phyloP scores from a whole-genome alignment of 2,888 invertebrate genomes.

The Lysandra bellargus region DNA sequence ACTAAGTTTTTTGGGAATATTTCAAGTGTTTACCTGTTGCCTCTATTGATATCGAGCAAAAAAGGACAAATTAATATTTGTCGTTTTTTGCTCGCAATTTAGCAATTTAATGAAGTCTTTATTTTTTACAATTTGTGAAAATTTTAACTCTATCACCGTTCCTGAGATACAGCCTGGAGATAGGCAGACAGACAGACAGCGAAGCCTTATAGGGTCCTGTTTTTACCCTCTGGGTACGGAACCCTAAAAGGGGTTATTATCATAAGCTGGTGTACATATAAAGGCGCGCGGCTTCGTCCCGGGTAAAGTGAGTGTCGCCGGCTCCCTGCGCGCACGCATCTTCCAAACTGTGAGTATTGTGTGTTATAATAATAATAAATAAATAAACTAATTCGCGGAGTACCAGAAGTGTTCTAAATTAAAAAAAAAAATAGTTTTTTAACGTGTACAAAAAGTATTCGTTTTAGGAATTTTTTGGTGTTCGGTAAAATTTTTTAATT shows the following conservation, averaged over 20 bases:
- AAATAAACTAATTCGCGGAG: not conserved
- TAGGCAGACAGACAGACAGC: not conserved
- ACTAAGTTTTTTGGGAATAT: too few relatives aligned
- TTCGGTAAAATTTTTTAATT: not conserved
- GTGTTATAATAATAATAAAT: not conserved
- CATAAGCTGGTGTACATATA: conserved; percentile 2
- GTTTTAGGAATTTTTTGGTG: not conserved
- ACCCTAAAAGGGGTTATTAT: not conserved
- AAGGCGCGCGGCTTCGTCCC: conserved; percentile 1
- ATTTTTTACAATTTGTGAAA: too few relatives aligned
- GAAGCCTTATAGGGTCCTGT: too few relatives aligned
- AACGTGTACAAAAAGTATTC: not conserved
- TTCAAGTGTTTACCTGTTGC: too few relatives aligned
- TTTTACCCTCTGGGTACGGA: too few relatives aligned
- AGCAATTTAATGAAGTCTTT: too few relatives aligned
- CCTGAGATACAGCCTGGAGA: too few relatives aligned
- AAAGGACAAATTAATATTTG: too few relatives aligned
- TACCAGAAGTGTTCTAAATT: not conserved
- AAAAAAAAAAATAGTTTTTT: not conserved
- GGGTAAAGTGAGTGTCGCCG: not conserved
- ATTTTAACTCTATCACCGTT: too few relatives aligned
- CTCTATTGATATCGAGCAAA: too few relatives aligned
- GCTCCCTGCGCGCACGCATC: conserved; percentile 11
- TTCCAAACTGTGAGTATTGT: not conserved
- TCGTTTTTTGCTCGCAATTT: too few relatives aligned